These are phyloP conservation scores for Trinectes maculatus DNA, from an alignment of 2,113 vertebrate species.

Conservation along the genomic window DNA sequence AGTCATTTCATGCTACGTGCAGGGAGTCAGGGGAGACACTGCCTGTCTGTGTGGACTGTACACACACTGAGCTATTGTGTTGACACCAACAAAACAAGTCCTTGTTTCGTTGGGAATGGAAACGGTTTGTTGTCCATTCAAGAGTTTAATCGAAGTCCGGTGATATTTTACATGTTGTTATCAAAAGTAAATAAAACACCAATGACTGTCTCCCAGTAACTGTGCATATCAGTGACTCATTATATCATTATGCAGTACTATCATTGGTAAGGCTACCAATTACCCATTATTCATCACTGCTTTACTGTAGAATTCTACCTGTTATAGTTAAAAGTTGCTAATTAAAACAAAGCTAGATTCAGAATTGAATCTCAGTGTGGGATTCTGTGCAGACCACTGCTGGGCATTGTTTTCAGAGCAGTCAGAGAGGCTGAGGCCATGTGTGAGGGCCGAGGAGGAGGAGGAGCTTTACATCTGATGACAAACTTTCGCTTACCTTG, in stretches of 20 bases:
- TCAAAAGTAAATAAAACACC: neutral
- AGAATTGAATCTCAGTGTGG: conserved; percentile 34
- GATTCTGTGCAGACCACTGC: conserved; percentile 36
- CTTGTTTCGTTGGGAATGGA: neutral
- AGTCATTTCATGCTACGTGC: conserved; percentile 61
- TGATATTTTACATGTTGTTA: too few relatives aligned
- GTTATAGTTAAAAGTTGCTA: neutral
- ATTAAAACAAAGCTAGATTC: neutral
- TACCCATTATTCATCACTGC: too few relatives aligned
- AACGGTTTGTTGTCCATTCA: neutral
- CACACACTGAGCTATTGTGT: conserved; percentile 32
- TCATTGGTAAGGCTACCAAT: too few relatives aligned
- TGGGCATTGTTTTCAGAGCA: conserved; percentile 38
- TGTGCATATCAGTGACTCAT: too few relatives aligned
- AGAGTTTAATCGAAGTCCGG: neutral
- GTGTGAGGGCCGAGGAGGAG: conserved; percentile 6
- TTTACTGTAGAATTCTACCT: neutral
- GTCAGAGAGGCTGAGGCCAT: conserved; percentile 3
- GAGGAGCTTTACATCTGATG: conserved; percentile 26
- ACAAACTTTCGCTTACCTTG: conserved; percentile 47
- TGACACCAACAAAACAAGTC: conserved; percentile 37
- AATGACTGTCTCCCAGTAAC: too few relatives aligned
- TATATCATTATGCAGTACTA: too few relatives aligned
- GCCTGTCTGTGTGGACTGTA: conserved; percentile 18
- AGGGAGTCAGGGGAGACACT: conserved; percentile 4